Percentiles rank a stretch among this genome's conserved stretches.
These are phyloP conservation scores for Aphis gossypii DNA, from an alignment of 1,140 invertebrate species.

Conservation along the genomic window DNA sequence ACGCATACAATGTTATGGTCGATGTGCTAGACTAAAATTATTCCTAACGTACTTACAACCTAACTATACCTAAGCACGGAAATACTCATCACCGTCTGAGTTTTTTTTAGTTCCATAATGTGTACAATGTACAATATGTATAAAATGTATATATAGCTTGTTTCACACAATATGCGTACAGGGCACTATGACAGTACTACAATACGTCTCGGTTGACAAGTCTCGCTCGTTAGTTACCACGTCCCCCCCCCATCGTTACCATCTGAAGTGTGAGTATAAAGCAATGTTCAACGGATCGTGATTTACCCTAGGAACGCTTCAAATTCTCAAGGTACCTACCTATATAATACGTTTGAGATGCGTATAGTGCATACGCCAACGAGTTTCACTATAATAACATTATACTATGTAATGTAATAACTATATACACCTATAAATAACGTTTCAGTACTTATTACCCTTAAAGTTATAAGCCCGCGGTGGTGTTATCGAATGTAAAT, in stretches of 20 bases:
- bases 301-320: background rate
- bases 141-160: background rate
- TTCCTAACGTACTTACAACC: background rate
- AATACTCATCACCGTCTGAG: background rate
- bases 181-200: background rate
- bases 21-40: background rate
- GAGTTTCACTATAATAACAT: background rate
- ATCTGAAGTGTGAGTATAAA: background rate
- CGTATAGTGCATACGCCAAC: background rate
- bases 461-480: too few species aligned
- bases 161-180: background rate
- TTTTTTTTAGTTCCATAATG: background rate
- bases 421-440: too few species aligned
- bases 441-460: too few species aligned
- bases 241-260: background rate
- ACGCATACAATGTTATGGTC: background rate
- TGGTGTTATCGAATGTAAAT: background rate
- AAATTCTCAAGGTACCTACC: background rate
- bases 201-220: background rate
- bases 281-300: slow-evolving; percentile 2
- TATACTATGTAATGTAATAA: too few species aligned
- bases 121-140: background rate
- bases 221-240: slow-evolving; percentile 26
- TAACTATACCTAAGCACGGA: too few species aligned
- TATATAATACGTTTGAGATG: background rate